Evolutionary conservation across 2,888 invertebrate species (phyloP), one percentile per base, ranked within the genome.

Genomic region (Aproaerema taeniolella): DNA sequence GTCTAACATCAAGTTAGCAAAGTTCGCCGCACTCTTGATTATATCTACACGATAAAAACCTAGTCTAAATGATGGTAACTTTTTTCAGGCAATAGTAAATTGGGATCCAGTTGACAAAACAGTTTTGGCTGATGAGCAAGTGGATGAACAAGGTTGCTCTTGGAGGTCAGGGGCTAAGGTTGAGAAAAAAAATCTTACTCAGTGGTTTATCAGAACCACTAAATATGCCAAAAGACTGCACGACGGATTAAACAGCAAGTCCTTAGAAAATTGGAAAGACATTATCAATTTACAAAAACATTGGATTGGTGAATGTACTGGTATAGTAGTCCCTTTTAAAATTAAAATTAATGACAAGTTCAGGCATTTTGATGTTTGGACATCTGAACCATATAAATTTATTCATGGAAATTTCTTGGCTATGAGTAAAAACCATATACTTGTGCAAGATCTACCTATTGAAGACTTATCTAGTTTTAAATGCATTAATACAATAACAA

Each of bases 21-120:
- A n/a, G n/a, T n/a, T n/a, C n/a, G n/a, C n/a, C n/a, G n/a, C n/a
- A n/a, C n/a, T n/a, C n/a, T n/a, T n/a, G n/a, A n/a, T n/a, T n/a
- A n/a, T n/a, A n/a, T n/a, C n/a, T n/a, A n/a, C n/a, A n/a, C n/a
- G n/a, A n/a, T n/a, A n/a, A n/a, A n/a, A n/a, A n/a, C n/a, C n/a
- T n/a, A n/a, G n/a, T n/a, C n/a, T n/a, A n/a, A n/a, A n/a, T n/a
- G n/a, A n/a, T n/a, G n/a, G n/a, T n/a, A n/a, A n/a, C n/a, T n/a
- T n/a, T n/a, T 73, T 78, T 25, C 50, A 94, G 92, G 93, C 95
- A 8, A 82, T 91, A 47, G 98, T 99, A 0, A 98, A 98, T 81
- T 99, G 99, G 99, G 99, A 99, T 88, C 99, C 99, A 1, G 89
- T 99, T 0, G 99, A 99, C 80, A 85, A 95, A 75, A 99, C 99